A percentile compares a stretch with the other conserved stretches of the same genome.
Evolutionary conservation across 2,797 vertebrate genomes (phyloP).

Genomic region (Eutrigla gurnardus): DNA sequence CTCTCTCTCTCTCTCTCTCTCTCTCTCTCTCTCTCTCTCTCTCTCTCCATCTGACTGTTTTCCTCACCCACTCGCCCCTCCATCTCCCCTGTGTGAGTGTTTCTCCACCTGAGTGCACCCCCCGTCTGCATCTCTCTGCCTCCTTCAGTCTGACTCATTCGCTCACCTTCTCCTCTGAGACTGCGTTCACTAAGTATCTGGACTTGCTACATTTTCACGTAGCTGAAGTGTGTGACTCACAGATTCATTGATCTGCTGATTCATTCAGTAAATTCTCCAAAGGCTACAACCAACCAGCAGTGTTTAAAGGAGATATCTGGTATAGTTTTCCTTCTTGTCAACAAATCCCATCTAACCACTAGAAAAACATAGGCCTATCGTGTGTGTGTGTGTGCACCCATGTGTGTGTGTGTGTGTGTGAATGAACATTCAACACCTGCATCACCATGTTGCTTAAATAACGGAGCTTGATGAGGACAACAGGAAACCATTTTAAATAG

Average conservation of each 20-base stretch:
- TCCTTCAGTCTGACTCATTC: constrained; percentile 53
- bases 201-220: constrained; percentile 27
- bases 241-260: constrained; percentile 52
- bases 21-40: background rate
- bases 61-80: constrained; percentile 12
- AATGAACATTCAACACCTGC: background rate
- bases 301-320: background rate
- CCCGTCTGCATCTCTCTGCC: constrained; percentile 27
- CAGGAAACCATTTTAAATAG: background rate
- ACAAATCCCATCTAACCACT: background rate
- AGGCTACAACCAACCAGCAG: constrained; percentile 21
- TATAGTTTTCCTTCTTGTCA: background rate
- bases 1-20: background rate
- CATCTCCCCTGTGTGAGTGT: constrained; percentile 14
- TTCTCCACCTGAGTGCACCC: constrained; percentile 53
- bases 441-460: background rate
- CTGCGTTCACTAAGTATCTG: constrained; percentile 38
- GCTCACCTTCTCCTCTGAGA: constrained; percentile 29
- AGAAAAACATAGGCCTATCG: no score
- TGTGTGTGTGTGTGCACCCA: background rate
- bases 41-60: background rate
- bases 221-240: constrained; percentile 37
- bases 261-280: constrained; percentile 61
- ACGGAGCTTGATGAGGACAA: background rate
- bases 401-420: background rate